A percentile compares a stretch with the other conserved stretches of the same genome.
These are phyloP conservation scores for Clinocottus analis DNA, from an alignment of 2,113 vertebrate genomes.

Conservation along the genomic window DNA sequence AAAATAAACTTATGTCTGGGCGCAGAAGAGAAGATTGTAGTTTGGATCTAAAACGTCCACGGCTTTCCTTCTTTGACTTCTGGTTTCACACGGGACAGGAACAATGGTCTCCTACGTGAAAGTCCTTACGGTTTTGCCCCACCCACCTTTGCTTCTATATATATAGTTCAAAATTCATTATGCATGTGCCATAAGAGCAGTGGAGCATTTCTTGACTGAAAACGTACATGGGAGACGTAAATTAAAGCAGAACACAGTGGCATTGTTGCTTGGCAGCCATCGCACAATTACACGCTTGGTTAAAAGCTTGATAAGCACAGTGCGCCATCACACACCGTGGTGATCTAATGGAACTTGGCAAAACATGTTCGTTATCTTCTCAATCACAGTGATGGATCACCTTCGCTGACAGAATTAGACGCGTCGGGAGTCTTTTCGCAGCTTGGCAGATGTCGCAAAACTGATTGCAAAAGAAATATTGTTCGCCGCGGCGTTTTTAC, in stretches of 20 bases:
- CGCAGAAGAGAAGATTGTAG: too few relatives aligned
- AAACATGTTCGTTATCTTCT: slow-evolving; percentile 44
- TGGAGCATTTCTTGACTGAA: background rate
- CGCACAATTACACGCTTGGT: slow-evolving; percentile 50
- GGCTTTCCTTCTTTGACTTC: too few relatives aligned
- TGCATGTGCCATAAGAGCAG: background rate
- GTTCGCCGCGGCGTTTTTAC: background rate
- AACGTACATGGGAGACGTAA: background rate
- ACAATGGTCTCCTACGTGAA: background rate
- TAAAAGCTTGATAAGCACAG: slow-evolving; percentile 48
- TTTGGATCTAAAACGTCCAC: too few relatives aligned
- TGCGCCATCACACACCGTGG: background rate
- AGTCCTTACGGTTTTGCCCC: background rate
- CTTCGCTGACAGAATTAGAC: slow-evolving; percentile 22
- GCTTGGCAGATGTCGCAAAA: slow-evolving; percentile 14
- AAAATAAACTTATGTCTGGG: too few relatives aligned
- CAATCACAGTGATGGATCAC: slow-evolving; percentile 52
- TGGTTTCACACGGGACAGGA: background rate
- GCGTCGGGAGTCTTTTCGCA: background rate
- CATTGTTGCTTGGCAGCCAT: slow-evolving; percentile 31
- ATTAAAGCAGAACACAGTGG: slow-evolving; percentile 2
- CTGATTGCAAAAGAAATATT: slow-evolving; percentile 1
- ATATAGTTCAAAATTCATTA: slow-evolving; percentile 1
- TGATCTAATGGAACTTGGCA: slow-evolving; percentile 37
- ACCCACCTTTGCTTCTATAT: background rate